Base-by-base conservation (phyloP, 92 coral and sea anemone genomes). In the Blastomussa wellsi region DNA sequence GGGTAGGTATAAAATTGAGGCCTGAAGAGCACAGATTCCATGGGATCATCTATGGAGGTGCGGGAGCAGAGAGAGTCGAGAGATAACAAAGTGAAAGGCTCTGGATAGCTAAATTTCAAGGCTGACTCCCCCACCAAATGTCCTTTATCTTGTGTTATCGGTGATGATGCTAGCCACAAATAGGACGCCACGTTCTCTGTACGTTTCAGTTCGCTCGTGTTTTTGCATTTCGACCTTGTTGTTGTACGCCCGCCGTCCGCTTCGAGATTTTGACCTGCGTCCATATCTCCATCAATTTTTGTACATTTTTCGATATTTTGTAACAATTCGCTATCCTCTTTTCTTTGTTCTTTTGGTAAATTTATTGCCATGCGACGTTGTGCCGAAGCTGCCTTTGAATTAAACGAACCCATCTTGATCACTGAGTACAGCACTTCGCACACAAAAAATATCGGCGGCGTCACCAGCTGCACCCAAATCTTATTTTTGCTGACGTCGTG, bases 361-460 rank as follows among this genome's bases (percentile, higher is more conserved):
- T 9, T 0, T 0, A 35, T 8, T 22, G 38, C 26, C 73, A 0
- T 38, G 15, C 38, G 48, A 24, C 55, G 9, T 12, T 37, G 33
- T 17, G 37, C 31, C 20, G 49, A 44, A 31, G 72, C 55, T 62
- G 55, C 72, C 55, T 79, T 79, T 7, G 82, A 79, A 55, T 60
- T 79, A 64, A 79, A 60, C 37, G 72, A 60, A 7, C 72, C 82
- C 82, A 79, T 79, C 64, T 41, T 55, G 66, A 19, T 7, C 0
- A 55, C 9, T 5, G 38, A 12, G 14, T n/a, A 7, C 6, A n/a
- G 29, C 31, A 20, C 62, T 39, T 39, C 44, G 44, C 44, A 39
- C 3, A 44, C 49, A 13, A 44, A 44, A 0, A 10, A 13, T 44
- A 8, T 44, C 12, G 7, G 12, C 49, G 7, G 12, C 44, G 44